A percentile compares a stretch with the other conserved stretches of the same genome.
Conservation (phyloP, 2,797 vertebrate genomes). For the Eulemur coronatus region DNA sequence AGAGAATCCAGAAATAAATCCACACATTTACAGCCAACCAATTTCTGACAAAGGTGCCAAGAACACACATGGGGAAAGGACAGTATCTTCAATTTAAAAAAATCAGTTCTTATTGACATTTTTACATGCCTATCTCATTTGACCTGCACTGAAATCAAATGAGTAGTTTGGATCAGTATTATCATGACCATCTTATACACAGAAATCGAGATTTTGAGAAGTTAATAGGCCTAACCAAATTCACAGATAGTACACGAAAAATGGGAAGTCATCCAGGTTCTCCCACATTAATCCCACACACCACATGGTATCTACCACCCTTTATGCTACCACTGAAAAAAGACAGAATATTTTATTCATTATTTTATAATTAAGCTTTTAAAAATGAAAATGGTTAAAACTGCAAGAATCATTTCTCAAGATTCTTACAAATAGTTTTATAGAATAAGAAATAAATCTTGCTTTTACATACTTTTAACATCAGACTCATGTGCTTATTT, state of each 20-base stretch:
- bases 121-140: background rate
- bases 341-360: background rate
- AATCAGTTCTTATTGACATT: background rate
- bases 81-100: background rate
- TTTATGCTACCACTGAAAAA: background rate
- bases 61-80: background rate
- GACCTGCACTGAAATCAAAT: background rate
- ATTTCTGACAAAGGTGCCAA: background rate
- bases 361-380: slow-evolving; percentile 14
- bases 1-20: background rate
- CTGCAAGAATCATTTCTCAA: background rate
- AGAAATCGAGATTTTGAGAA: background rate
- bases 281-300: background rate
- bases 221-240: background rate
- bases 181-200: background rate
- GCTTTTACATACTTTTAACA: background rate
- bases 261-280: background rate
- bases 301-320: background rate
- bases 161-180: background rate
- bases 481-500: background rate
- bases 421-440: background rate
- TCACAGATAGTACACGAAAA: background rate
- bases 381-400: background rate
- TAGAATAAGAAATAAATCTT: background rate
- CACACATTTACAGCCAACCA: background rate